Conservation (phyloP, 1,140 invertebrate genomes). For the Lepidurus arcticus region DNA sequence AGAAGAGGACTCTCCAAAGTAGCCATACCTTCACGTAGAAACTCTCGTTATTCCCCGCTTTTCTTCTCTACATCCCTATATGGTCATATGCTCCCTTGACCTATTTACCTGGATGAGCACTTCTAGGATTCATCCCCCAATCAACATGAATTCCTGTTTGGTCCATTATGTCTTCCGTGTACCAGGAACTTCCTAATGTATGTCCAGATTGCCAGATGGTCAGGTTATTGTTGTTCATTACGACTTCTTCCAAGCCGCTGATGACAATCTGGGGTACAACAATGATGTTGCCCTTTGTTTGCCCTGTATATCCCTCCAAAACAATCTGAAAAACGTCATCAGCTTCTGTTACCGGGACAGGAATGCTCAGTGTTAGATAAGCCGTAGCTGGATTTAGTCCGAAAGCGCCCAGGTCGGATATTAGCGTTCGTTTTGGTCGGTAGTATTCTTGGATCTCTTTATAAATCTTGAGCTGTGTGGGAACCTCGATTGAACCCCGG, state of each 20-base stretch:
- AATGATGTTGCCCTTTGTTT: background rate
- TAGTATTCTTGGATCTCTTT: background rate
- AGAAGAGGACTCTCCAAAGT: background rate
- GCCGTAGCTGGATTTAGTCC: background rate
- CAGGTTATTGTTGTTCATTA: background rate
- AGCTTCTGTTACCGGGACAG: background rate
- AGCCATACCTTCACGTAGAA: background rate
- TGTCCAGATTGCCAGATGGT: background rate
- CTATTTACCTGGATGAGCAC: background rate
- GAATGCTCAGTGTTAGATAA: background rate
- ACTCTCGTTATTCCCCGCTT: too few species aligned
- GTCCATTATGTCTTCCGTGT: background rate
- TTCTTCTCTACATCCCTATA: too few species aligned
- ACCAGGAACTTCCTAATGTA: background rate
- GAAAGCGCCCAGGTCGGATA: background rate
- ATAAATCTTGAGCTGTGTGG: background rate
- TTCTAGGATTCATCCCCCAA: background rate
- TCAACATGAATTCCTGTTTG: background rate
- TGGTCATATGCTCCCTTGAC: background rate
- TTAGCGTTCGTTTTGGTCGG: background rate
- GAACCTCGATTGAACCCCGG: background rate
- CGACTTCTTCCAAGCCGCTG: background rate
- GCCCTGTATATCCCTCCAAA: background rate
- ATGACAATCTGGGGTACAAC: background rate
- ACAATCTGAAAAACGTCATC: background rate